These are phyloP conservation scores for Diphyllodes magnificus DNA, from an alignment of 2,113 vertebrate genomes.

Conservation along the genomic window DNA sequence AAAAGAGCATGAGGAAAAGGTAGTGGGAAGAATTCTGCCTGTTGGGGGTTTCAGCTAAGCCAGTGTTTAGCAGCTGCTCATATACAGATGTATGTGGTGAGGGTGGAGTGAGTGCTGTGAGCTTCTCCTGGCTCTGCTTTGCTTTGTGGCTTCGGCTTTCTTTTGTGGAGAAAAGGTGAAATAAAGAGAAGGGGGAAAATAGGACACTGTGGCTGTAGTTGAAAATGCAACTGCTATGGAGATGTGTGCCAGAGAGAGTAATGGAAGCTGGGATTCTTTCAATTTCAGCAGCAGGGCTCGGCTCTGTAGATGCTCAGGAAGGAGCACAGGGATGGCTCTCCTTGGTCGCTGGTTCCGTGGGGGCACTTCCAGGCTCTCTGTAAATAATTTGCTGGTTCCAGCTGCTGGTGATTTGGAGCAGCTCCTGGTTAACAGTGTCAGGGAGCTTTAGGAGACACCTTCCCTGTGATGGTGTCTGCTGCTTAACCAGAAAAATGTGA, in stretches of 20 bases:
- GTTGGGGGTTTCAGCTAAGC: not conserved
- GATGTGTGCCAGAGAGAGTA: not conserved
- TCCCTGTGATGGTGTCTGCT: not conserved
- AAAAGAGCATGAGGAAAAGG: not conserved
- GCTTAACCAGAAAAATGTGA: not conserved
- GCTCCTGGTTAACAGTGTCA: not conserved
- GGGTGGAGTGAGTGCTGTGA: not conserved
- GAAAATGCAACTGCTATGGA: not conserved
- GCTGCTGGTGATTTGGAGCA: not conserved
- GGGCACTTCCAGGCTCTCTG: not conserved
- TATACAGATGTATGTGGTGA: not conserved
- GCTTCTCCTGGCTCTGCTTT: not conserved
- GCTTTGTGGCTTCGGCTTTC: not conserved
- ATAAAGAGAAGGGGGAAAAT: not conserved
- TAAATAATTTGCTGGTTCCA: not conserved
- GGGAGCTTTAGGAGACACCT: not conserved
- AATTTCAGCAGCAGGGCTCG: not conserved
- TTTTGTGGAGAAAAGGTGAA: not conserved
- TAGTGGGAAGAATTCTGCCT: not conserved
- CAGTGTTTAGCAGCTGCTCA: not conserved
- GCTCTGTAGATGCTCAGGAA: fast-evolving
- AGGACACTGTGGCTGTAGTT: not conserved
- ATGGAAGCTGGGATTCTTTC: not conserved
- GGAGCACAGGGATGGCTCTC: not conserved
- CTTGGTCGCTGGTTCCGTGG: fast-evolving